Percentiles rank a stretch among this genome's conserved stretches.
Conservation (phyloP, 1,140 invertebrate species). For the Plodia interpunctella region DNA sequence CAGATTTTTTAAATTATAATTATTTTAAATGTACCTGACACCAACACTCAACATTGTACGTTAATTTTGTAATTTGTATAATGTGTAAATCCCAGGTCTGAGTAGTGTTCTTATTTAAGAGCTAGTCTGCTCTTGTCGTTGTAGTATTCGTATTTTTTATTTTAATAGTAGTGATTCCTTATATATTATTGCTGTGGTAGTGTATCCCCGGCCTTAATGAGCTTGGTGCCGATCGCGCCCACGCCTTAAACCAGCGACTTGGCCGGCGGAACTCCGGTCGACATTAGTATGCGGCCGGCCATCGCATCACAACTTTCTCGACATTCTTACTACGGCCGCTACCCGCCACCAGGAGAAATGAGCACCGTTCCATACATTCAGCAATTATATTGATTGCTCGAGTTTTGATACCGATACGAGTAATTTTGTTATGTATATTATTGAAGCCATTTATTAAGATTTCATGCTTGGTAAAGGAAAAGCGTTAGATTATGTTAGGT, state of each 20-base stretch:
- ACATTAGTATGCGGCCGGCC: constrained; percentile 67
- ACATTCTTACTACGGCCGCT: constrained; percentile 53
- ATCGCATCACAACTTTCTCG: constrained; percentile 71
- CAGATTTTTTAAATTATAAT: too few species aligned
- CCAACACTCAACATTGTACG: not conserved
- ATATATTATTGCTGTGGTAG: too few species aligned
- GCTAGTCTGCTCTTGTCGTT: too few species aligned
- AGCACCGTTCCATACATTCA: constrained; percentile 42
- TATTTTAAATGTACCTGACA: too few species aligned
- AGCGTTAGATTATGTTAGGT: too few species aligned
- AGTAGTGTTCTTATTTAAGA: too few species aligned
- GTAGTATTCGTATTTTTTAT: too few species aligned
- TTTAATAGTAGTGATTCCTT: too few species aligned
- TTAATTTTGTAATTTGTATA: too few species aligned
- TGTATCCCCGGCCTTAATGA: not conserved
- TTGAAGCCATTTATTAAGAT: too few species aligned
- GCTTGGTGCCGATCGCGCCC: constrained; percentile 14
- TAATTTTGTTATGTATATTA: not conserved
- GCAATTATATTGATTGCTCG: constrained; percentile 19
- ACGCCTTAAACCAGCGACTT: constrained; percentile 16
- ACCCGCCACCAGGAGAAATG: constrained; percentile 57
- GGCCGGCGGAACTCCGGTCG: constrained; percentile 45
- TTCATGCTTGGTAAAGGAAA: too few species aligned
- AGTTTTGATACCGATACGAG: not conserved
- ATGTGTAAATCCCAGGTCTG: too few species aligned